A percentile compares a stretch with the other conserved stretches of the same genome.
phyloP scores from a whole-genome alignment of 2,797 vertebrate species.

The Pantherophis vulpinus region DNA sequence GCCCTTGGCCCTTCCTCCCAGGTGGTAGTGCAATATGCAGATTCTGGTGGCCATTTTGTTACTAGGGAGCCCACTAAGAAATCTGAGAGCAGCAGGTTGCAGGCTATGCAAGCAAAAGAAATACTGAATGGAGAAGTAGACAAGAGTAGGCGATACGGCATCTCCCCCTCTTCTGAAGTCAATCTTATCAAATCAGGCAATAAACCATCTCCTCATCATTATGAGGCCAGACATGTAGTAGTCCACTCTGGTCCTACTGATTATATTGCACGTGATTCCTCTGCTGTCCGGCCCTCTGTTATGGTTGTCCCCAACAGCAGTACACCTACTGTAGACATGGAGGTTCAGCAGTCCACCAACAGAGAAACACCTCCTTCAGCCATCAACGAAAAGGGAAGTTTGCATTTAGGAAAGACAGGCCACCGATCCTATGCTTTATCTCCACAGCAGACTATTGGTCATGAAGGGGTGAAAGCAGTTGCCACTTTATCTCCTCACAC shows the following conservation, averaged over 20 bases:
- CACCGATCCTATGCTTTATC: slow-evolving; percentile 81
- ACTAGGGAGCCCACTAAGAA: slow-evolving; percentile 79
- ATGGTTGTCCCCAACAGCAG: slow-evolving; percentile 91
- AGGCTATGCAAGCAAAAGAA: slow-evolving; percentile 83
- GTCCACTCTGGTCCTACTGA: slow-evolving; percentile 81
- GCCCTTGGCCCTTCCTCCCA: slow-evolving; percentile 86
- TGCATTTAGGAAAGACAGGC: slow-evolving; percentile 84
- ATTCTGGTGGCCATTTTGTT: slow-evolving; percentile 75
- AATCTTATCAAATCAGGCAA: slow-evolving; percentile 74
- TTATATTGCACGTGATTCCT: slow-evolving; percentile 81
- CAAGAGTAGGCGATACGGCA: slow-evolving; percentile 79
- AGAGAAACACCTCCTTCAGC: slow-evolving; percentile 79
- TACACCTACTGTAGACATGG: slow-evolving; percentile 81
- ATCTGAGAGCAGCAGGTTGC: slow-evolving; percentile 72
- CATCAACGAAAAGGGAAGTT: slow-evolving; percentile 84
- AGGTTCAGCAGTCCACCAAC: slow-evolving; percentile 72
- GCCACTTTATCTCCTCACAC: slow-evolving; percentile 86
- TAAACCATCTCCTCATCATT: slow-evolving; percentile 81
- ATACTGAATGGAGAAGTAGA: slow-evolving; percentile 92
- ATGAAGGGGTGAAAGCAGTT: slow-evolving; percentile 82
- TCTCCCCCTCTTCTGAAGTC: slow-evolving; percentile 68
- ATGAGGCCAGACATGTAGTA: slow-evolving; percentile 86
- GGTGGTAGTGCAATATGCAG: slow-evolving; percentile 86
- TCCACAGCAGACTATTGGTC: slow-evolving; percentile 77
- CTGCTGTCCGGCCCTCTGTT: slow-evolving; percentile 84